Base-by-base conservation (phyloP, 1,140 invertebrate species). In the Lucilia cuprina region DNA sequence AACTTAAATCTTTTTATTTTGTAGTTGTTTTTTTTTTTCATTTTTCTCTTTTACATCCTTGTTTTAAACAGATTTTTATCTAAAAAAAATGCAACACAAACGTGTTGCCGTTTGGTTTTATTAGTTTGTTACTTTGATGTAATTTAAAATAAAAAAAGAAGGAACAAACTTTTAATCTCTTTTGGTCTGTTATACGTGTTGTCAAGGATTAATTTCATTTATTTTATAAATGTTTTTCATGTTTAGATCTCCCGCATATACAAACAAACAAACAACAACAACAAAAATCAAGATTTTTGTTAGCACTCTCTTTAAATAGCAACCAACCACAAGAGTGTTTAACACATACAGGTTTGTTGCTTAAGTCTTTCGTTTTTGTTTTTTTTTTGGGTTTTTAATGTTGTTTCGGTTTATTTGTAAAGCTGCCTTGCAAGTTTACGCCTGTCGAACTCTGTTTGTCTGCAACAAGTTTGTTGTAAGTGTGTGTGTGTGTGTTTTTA, bases 151-250 rank as follows among this genome's bases (percentile, higher is more conserved):
- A 49, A 82, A 34, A 25, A 70, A 19, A 70, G 25, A 14, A 17
- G 50, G 7, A 60, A 60, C 55, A n/a, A 60, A 60, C 9, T 8
- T 19, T 75, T 74, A 75, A 34, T 82, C 55, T 60, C 65, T 50
- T 30, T 60, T 34, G 12, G 41, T n/a, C n/a, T 41, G 75, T 78
- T 78, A 17, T 49, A 78, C 75, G 19, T 78, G 88, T 87, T 90
- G 89, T 90, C 89, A 90, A 88, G 89, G 89, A 90, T 90, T 90
- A 90, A 90, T 90, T 90, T 90, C 89, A 90, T 90, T 90, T 90
- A 88, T 89, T 89, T 84, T 83, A n/a, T n/a, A 82, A 84, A 49
- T 50, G 70, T 80, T 65, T 84, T 74, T 84, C 55, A 65, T 65
- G 41, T 84, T 55, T 80, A 50, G 80, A 74, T 83, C 82, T 83